phyloP scores from a whole-genome alignment of 2,113 vertebrate species.

The Carassius gibelio region DNA sequence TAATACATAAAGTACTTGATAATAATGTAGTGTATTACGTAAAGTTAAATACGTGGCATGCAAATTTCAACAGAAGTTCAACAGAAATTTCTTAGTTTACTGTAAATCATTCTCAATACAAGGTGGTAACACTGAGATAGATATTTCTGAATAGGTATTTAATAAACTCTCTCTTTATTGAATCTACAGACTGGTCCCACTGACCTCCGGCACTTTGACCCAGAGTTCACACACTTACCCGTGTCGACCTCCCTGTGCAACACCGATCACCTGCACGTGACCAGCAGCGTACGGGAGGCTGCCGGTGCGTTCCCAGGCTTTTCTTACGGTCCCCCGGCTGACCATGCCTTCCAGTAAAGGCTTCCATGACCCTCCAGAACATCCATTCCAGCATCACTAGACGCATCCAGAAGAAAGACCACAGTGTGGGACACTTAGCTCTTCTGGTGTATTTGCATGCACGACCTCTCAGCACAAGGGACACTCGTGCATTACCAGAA shows the following conservation, averaged over 20 bases:
- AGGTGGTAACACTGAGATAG: neutral
- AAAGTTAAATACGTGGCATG: neutral
- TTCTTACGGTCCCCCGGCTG: constrained; percentile 76
- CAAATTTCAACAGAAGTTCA: neutral
- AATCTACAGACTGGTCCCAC: constrained; percentile 75
- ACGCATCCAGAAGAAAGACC: neutral
- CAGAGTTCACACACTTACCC: constrained; percentile 80
- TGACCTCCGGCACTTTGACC: constrained; percentile 79
- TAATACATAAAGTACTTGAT: neutral
- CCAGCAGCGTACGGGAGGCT: constrained; percentile 76
- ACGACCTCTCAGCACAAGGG: constrained; percentile 3
- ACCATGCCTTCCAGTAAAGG: constrained; percentile 70
- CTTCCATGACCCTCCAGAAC: neutral
- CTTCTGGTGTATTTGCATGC: constrained; percentile 1
- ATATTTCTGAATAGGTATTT: neutral
- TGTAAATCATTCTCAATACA: neutral
- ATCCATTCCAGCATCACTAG: constrained; percentile 22
- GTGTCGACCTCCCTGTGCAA: constrained; percentile 76
- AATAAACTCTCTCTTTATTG: neutral
- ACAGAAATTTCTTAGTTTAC: neutral
- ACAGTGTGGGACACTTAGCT: constrained; percentile 25
- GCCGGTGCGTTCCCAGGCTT: constrained; percentile 81
- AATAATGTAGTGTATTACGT: neutral
- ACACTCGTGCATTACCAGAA: neutral
- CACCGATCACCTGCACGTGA: constrained; percentile 67